phyloP scores from a whole-genome alignment of 2,888 invertebrate genomes.

The Platycnemis pennipes region DNA sequence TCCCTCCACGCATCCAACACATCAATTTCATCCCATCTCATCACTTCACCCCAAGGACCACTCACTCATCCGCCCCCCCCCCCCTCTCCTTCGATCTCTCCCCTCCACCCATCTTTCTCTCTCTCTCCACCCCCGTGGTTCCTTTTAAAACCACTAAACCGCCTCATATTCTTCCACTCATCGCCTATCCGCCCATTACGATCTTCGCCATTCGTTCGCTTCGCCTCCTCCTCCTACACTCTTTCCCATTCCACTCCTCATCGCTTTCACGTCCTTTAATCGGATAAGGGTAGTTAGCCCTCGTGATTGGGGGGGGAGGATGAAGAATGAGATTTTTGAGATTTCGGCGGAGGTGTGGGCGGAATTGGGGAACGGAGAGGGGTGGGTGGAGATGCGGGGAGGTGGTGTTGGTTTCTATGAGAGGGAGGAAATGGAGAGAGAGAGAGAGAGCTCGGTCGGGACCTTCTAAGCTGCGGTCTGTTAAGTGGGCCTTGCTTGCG shows the following conservation, averaged over 20 bases:
- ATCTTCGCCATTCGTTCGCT: background rate
- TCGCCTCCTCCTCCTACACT: background rate
- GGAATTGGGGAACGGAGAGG: background rate
- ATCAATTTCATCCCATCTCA: too few species aligned
- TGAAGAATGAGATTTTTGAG: slow-evolving; percentile 18
- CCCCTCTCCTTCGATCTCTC: background rate
- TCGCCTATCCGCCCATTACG: slow-evolving; percentile 18
- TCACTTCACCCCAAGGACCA: too few species aligned
- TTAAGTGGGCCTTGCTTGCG: too few species aligned
- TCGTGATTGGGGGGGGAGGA: background rate
- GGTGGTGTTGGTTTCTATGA: background rate
- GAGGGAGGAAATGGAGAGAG: too few species aligned
- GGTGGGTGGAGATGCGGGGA: background rate
- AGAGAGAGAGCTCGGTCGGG: too few species aligned
- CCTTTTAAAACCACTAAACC: background rate
- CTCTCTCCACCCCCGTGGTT: background rate
- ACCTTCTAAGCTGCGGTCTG: too few species aligned
- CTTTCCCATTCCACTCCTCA: background rate
- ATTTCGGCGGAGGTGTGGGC: background rate
- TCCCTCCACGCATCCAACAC: background rate
- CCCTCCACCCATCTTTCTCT: background rate
- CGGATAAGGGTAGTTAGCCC: slow-evolving; percentile 27
- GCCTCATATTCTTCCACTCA: slow-evolving; percentile 20
- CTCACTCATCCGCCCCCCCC: background rate
- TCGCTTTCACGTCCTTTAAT: background rate